A percentile compares a stretch with the other conserved stretches of the same genome.
phyloP scores from a whole-genome alignment of 2,113 vertebrate genomes.

The Eulacestoma nigropectus region DNA sequence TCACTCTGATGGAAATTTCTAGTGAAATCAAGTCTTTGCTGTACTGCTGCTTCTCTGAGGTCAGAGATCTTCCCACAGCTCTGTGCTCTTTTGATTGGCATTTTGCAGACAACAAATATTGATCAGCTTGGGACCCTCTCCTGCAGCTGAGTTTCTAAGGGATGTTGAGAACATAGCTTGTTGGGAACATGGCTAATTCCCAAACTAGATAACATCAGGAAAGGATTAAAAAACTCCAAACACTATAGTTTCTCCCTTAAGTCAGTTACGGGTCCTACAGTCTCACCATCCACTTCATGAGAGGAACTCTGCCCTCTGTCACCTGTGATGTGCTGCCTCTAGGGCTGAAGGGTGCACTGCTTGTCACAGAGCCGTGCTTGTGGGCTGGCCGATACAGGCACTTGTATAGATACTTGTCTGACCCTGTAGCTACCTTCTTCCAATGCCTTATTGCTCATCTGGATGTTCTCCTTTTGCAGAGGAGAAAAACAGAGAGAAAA shows the following conservation, averaged over 20 bases:
- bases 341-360: neutral
- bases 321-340: neutral
- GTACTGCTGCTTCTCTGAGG: neutral
- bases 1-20: neutral
- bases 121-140: neutral
- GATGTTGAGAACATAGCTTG: neutral
- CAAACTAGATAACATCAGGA: neutral
- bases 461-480: constrained; percentile 56
- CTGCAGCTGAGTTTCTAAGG: neutral
- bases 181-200: neutral
- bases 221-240: neutral
- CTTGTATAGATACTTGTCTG: neutral
- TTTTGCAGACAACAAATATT: neutral
- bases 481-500: constrained; percentile 74
- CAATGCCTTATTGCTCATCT: neutral
- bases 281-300: neutral
- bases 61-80: neutral
- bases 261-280: neutral
- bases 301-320: neutral
- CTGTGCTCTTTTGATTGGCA: neutral
- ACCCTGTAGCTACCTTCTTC: neutral
- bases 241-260: neutral
- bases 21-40: neutral
- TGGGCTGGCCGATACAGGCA: neutral
- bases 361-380: neutral